Base-by-base conservation (phyloP, 2,888 invertebrate species). In the Epistrophe eligans region DNA sequence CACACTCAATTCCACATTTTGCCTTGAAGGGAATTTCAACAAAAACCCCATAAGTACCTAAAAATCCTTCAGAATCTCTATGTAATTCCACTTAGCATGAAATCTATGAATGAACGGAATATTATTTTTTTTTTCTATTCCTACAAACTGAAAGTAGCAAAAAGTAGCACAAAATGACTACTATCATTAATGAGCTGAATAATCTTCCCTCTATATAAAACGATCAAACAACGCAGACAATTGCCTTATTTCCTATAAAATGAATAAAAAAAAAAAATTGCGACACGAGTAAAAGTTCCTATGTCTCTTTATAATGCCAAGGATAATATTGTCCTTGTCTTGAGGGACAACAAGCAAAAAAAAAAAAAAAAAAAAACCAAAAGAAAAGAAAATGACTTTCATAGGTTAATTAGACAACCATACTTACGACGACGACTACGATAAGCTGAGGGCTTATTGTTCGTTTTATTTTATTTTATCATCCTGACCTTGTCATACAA, bases 321-420 rank as follows among this genome's bases (percentile, higher is more conserved):
- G 72, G 60, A 60, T 38, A 11, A 64, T 35, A 77, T 19, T 19
- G 35, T 58, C 35, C 32, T 66, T 38, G 19, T 24, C 50, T 43
- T 50, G 3, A 80, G 43, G 24, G 17, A 19, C n/a, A 38, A 17
- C 15, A 4, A 19, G 24, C 7, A 50, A 45, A 13, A 52, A 0
- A 24, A 55, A 76, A 0, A 24, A 55, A 76, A 17, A 62, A 17
- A 43, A 60, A 24, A 38, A 38, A 2, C 40, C 6, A 52, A 10
- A 60, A 13, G n/a, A 67, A 70, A 48, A 52, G 6, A 24, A 62
- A 81, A n/a, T 60, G 57, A 57, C 82, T 58, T 66, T 66, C 50
- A 28, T 60, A 52, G 80, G 84, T 77, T 80, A 84, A 84, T 81
- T 84, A 84, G 81, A 81, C 52, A 28, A 50, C 24, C 43, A 28